Evolutionary conservation across 2,113 vertebrate species (phyloP), one percentile per base, ranked within the genome.

Genomic region (Melierax canorus): DNA sequence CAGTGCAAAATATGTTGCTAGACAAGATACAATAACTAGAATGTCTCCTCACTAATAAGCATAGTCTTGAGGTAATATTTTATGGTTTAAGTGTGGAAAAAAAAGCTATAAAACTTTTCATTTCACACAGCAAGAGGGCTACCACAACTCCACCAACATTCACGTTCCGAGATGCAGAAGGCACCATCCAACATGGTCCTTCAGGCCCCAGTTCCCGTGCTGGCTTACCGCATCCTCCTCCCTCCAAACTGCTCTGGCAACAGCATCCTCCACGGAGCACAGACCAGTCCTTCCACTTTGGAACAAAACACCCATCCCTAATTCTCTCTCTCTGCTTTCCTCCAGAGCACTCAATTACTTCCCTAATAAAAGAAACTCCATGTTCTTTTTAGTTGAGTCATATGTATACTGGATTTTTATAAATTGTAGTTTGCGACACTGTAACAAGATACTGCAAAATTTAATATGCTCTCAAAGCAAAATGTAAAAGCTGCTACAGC

Each of bases 111-210:
- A 62, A 59, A 38, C 18, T 58, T 79, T 10, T 63, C 18, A 75
- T 79, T 55, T 79, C 60, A 41, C 55, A 72, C 22, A 91, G 46
- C 41, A 62, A 69, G 22, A 74, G 15, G 50, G 10, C 39, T 73
- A n/a, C 32, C 19, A 19, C 38, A 80, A 41, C 36, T 79, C n/a
- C 10, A 89, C 23, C 51, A 79, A n/a, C 16, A 68, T 7, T 27
- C 11, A 51, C 0, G 0, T 59, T 58, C 22, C 6, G 55, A 71
- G 63, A 74, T 0, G 9, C 7, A 74, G 46, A 88, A 87, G 46
- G 26, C n/a, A 64, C 20, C 21, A 72, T 29, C 20, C 64, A 78
- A 16, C 2, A 15, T 0, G 7, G 21, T 41, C 51, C 60, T 60
- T 68, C 55, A 75, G 43, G 34, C 11, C 23, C 10, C 66, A 48